Evolutionary conservation across 2,797 vertebrate species (phyloP), one percentile per base, ranked within the genome.

Genomic region (Mormyrus proboscirostris): DNA sequence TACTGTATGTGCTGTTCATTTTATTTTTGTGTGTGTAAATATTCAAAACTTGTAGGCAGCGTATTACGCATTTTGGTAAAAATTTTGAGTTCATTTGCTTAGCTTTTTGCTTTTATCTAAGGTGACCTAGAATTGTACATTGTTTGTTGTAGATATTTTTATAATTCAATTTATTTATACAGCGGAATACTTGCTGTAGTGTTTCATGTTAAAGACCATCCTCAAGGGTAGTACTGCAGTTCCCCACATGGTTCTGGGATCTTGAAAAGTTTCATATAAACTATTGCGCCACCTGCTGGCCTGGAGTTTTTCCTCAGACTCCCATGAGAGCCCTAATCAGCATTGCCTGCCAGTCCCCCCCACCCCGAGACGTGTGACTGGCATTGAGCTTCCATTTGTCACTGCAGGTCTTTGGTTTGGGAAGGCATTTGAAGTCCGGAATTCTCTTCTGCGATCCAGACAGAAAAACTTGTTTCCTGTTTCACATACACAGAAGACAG

Each of bases 331-430:
- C 5, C 38, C 38, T 44, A 79, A 79, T 5, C 73, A 79, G 38
- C 73, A 44, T 19, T 16, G 33, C 33, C 69, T 76, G 38, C 29
- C 69, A 76, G 69, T 38, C 69, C 62, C 62, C 9, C 57, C 59
- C 5, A 4, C 4, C 69, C 69, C 29, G 38, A 79, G 16, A n/a
- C 16, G 1, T 7, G 33, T 79, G 73, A 44, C 14, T 79, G 14
- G 38, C 73, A 44, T 79, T 79, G 73, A 79, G 73, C n/a, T 84
- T 84, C 47, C 82, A 84, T 84, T 84, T 84, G 41, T 84, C 44
- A 47, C 47, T 84, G n/a, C 44, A 84, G 14, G 16, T 79, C 33
- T 44, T 44, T 50, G 9, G 41, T 22, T 25, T 44, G 22, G 19
- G n/a, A 7, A 2, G 38, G 41, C 82, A 25, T 84, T 84, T 84